Evolutionary conservation across 1,140 invertebrate genomes (phyloP), one percentile per base, ranked within the genome.

Genomic region (Panulirus ornatus): DNA sequence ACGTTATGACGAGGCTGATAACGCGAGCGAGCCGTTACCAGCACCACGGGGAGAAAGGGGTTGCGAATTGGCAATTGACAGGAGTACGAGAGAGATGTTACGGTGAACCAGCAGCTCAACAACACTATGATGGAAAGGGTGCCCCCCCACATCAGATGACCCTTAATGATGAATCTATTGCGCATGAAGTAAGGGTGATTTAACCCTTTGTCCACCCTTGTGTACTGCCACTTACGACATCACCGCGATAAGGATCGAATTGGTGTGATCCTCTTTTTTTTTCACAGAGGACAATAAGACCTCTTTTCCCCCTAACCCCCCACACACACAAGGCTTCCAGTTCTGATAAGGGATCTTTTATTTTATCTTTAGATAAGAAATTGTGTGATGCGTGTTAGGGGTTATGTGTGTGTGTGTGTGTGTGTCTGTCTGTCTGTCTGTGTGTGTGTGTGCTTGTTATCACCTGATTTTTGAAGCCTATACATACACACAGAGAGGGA

Each of bases 81-180:
- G 14, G 44, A 47, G 5, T 47, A 11, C 44, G 44, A 47, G 5
- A 47, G 44, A 11, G 5, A 47, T 14, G 44, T 47, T 47, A 47
- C 44, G 44, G 14, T 47, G 14, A 34, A 34, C 70, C 16, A 71
- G 30, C 6, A 1, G n/a, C n/a, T 38, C 27, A 2, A 47, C 22
- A 44, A 47, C 6, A 9, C 73, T 2, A 38, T 14, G 38, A 40
- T 38, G 70, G 22, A 40, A 16, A 40, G 22, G 34, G 0, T 11
- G 40, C 1, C 11, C 27, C 36, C 14, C 40, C n/a, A 30, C 58
- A 66, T 66, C 27, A 30, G 27, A 5, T 0, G 27, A 42, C 27
- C 27, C 75, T 2, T 78, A 22, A 78, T 38, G 75, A 78, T 40
- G 75, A 38, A 78, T 78, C 27, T 78, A 78, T 78, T 27, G 75